phyloP scores from a whole-genome alignment of 2,113 vertebrate genomes.

The Ameiurus melas region DNA sequence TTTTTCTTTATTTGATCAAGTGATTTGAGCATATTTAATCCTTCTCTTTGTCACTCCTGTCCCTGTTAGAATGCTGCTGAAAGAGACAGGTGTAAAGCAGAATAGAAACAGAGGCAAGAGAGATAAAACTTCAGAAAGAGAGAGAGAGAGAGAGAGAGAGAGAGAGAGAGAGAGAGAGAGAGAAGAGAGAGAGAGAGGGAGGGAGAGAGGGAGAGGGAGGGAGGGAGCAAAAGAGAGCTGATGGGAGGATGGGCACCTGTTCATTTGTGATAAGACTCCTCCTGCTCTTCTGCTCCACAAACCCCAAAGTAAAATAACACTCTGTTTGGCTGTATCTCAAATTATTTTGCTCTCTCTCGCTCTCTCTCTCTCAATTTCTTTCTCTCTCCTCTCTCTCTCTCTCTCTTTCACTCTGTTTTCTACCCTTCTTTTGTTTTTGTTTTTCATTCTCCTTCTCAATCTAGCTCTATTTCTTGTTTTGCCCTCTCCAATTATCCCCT shows the following conservation, averaged over 20 bases:
- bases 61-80: not conserved
- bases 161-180: not conserved
- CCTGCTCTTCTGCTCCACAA: conserved; percentile 18
- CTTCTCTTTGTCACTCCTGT: not conserved
- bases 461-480: not conserved
- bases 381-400: not conserved
- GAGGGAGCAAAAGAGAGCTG: conserved; percentile 18
- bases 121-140: not conserved
- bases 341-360: not conserved
- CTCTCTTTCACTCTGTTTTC: not conserved
- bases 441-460: not conserved
- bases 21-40: conserved; percentile 4
- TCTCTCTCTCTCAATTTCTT: not conserved
- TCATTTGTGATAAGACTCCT: conserved; percentile 33
- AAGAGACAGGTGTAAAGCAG: not conserved
- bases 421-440: not conserved
- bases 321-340: not conserved
- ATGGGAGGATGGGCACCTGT: conserved; percentile 38
- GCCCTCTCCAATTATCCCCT: not conserved
- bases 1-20: conserved; percentile 2
- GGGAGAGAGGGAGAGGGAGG: too few relatives aligned
- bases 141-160: conserved; percentile 9
- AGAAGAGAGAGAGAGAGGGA: too few relatives aligned
- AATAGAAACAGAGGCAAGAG: not conserved
- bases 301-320: conserved; percentile 24